Evolutionary conservation across 2,888 invertebrate genomes (phyloP).

Genomic region (Strigamia transsilvanica): DNA sequence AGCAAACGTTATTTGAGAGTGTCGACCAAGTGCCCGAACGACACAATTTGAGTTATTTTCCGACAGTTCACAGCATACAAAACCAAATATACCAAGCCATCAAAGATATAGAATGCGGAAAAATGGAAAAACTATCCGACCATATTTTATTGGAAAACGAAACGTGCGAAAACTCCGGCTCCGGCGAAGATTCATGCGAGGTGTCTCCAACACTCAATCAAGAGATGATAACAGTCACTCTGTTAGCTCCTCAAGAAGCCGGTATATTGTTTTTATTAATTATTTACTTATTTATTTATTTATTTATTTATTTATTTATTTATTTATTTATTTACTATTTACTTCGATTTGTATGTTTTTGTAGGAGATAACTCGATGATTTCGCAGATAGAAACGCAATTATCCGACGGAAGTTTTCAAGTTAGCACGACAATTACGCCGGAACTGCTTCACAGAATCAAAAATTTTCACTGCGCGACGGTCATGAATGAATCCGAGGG

Average conservation of each 20-base stretch:
- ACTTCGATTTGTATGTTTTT: too few species aligned
- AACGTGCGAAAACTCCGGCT: background rate
- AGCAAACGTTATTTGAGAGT: slow-evolving; percentile 58
- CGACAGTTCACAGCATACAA: slow-evolving; percentile 65
- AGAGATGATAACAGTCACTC: slow-evolving; percentile 63
- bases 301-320: background rate
- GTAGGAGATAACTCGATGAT: slow-evolving; percentile 63
- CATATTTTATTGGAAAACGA: background rate
- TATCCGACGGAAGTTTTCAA: slow-evolving; percentile 64
- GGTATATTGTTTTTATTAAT: slow-evolving; percentile 58
- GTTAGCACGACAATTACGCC: slow-evolving; percentile 62
- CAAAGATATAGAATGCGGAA: slow-evolving; percentile 62
- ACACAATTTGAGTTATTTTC: slow-evolving; percentile 63
- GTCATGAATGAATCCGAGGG: background rate
- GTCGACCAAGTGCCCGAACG: slow-evolving; percentile 59
- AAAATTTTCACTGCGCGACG: background rate
- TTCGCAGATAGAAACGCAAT: slow-evolving; percentile 63
- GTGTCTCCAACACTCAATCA: slow-evolving; percentile 60
- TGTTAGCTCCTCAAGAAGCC: slow-evolving; percentile 62
- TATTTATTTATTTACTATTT: background rate
- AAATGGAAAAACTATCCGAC: slow-evolving; percentile 36
- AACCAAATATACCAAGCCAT: slow-evolving; percentile 64
- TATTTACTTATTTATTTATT: background rate
- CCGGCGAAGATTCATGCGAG: background rate
- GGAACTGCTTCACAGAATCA: slow-evolving; percentile 59